Conservation (phyloP, 2,888 invertebrate species). For the Icerya purchasi region DNA sequence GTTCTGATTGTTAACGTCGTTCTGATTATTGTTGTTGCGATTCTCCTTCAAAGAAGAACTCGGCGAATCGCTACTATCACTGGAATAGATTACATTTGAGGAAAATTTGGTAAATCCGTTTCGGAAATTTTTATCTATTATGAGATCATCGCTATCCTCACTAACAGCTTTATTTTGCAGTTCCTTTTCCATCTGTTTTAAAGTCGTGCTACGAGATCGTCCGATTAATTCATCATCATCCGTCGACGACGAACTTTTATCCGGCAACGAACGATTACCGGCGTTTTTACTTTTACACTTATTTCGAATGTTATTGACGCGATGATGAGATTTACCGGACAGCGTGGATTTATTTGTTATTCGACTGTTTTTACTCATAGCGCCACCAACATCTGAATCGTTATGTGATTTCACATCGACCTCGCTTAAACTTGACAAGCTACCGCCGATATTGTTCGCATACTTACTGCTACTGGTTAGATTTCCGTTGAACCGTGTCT, state of each 20-base stretch:
- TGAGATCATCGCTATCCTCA: constrained; percentile 7
- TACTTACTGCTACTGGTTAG: constrained; percentile 34
- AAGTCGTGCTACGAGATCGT: not conserved
- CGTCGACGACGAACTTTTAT: constrained; percentile 4
- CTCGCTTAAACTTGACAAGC: constrained; percentile 33
- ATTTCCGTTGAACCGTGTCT: constrained; percentile 53
- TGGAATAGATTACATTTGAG: constrained; percentile 30
- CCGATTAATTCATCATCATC: not conserved
- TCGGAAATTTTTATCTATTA: not conserved
- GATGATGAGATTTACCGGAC: not conserved
- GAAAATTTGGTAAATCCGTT: not conserved
- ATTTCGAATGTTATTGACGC: constrained; percentile 7
- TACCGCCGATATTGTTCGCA: constrained; percentile 40
- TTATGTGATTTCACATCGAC: constrained; percentile 21
- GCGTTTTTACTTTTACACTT: constrained; percentile 5
- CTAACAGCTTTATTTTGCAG: not conserved
- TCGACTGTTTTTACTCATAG: too few species aligned
- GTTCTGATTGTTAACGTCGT: not conserved
- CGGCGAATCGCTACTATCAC: constrained; percentile 46
- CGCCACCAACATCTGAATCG: constrained; percentile 16
- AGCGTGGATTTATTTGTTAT: not conserved
- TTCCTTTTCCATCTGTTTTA: not conserved
- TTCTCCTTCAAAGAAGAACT: not conserved
- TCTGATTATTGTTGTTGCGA: not conserved
- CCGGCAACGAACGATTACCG: constrained; percentile 2